Evolutionary conservation across 2,113 vertebrate species (phyloP).

Genomic region (Chaenocephalus aceratus): DNA sequence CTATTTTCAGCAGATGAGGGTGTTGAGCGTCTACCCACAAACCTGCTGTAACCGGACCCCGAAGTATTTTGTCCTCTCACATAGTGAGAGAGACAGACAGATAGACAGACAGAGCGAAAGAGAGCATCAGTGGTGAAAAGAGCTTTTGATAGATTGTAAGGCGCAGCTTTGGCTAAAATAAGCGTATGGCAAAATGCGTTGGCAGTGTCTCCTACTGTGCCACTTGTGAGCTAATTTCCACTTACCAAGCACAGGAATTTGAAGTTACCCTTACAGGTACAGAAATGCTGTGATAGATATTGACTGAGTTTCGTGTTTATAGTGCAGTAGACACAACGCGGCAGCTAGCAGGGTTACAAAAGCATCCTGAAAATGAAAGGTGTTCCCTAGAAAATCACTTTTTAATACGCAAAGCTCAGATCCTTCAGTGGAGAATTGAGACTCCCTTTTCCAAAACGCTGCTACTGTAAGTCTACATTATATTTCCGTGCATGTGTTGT

Average conservation of each 20-base stretch:
- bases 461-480: slow-evolving; percentile 33
- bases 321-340: slow-evolving; percentile 56
- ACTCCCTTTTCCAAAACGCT: slow-evolving; percentile 30
- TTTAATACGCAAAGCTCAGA: slow-evolving; percentile 36
- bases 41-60: slow-evolving; percentile 47
- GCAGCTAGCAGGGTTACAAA: slow-evolving; percentile 62
- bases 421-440: slow-evolving; percentile 18
- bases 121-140: slow-evolving; percentile 19
- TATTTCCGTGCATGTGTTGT: slow-evolving; percentile 15
- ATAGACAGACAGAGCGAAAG: slow-evolving; percentile 19
- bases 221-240: slow-evolving; percentile 5
- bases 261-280: slow-evolving; percentile 15
- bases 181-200: slow-evolving; percentile 59
- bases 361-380: slow-evolving; percentile 35
- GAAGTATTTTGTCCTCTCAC: slow-evolving; percentile 48
- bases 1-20: slow-evolving; percentile 52
- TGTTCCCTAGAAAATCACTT: slow-evolving; percentile 41
- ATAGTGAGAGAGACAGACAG: slow-evolving; percentile 32
- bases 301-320: slow-evolving; percentile 31
- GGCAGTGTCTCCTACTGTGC: slow-evolving; percentile 53
- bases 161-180: slow-evolving; percentile 74
- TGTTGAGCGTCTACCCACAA: slow-evolving; percentile 31
- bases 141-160: slow-evolving; percentile 69
- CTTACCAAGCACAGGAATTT: slow-evolving; percentile 32
- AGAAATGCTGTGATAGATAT: slow-evolving; percentile 30